Evolutionary conservation across 2,113 vertebrate species (phyloP).

Genomic region (Cebidichthys violaceus): DNA sequence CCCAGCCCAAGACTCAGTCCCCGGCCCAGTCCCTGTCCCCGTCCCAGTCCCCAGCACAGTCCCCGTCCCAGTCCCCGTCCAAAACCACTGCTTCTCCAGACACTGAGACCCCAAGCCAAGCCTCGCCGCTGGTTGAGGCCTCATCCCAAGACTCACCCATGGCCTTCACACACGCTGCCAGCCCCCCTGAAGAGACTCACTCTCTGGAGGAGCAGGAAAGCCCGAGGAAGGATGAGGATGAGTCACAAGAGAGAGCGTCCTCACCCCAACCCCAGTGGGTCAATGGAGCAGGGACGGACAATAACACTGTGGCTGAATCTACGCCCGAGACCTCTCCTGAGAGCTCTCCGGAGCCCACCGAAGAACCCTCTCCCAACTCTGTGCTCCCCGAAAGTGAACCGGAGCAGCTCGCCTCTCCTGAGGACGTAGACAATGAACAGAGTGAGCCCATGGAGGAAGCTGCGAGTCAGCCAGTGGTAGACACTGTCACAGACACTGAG

Average conservation of each 20-base stretch:
- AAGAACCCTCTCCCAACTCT: slow-evolving; percentile 41
- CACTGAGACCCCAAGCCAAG: slow-evolving; percentile 41
- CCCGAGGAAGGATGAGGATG: slow-evolving; percentile 53
- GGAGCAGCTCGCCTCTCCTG: slow-evolving; percentile 83
- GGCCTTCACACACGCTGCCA: slow-evolving; percentile 86
- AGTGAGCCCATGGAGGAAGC: slow-evolving; percentile 93
- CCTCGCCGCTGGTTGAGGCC: slow-evolving; percentile 25
- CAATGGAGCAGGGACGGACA: slow-evolving; percentile 90
- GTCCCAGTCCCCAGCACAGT: background rate
- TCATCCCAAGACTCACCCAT: slow-evolving; percentile 86
- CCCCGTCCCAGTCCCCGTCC: slow-evolving; percentile 14
- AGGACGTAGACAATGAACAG: slow-evolving; percentile 92
- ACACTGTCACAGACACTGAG: slow-evolving; percentile 99
- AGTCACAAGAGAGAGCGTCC: slow-evolving; percentile 50
- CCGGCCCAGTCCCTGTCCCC: background rate
- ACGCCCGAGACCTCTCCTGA: slow-evolving; percentile 52
- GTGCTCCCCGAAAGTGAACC: slow-evolving; percentile 66
- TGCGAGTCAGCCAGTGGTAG: slow-evolving; percentile 98
- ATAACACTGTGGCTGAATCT: slow-evolving; percentile 68
- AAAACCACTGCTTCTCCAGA: slow-evolving; percentile 40
- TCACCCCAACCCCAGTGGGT: slow-evolving; percentile 81
- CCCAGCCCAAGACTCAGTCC: slow-evolving; percentile 16
- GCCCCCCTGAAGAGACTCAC: slow-evolving; percentile 86
- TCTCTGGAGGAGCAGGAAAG: slow-evolving; percentile 83
- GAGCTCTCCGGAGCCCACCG: slow-evolving; percentile 32